Conservation (phyloP, 2,797 vertebrate species). For the Malurus splendens region DNA sequence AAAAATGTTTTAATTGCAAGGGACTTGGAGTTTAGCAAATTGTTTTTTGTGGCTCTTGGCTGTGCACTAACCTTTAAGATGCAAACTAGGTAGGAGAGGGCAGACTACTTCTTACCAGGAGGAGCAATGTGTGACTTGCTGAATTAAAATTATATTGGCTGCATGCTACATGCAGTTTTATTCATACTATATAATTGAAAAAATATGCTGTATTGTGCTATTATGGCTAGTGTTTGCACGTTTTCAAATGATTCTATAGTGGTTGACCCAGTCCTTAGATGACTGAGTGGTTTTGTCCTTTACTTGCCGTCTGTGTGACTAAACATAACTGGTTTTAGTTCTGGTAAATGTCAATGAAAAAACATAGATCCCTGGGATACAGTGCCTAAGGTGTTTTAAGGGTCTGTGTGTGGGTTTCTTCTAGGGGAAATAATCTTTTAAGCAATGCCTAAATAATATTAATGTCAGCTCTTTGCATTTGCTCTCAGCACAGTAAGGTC, state of each 20-base stretch:
- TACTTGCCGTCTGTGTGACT: background rate
- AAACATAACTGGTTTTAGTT: background rate
- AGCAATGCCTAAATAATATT: background rate
- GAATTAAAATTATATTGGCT: background rate
- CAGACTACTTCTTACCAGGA: background rate
- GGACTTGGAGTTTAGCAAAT: background rate
- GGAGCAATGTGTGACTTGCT: background rate
- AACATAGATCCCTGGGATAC: background rate
- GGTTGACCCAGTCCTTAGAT: background rate
- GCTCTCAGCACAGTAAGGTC: background rate
- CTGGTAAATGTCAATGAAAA: background rate
- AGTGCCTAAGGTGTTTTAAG: background rate
- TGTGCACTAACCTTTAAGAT: background rate
- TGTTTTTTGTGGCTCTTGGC: background rate
- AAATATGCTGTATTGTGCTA: background rate
- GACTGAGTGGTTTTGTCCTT: background rate
- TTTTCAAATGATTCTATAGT: background rate
- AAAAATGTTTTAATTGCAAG: background rate
- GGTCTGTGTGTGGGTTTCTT: background rate
- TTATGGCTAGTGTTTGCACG: background rate
- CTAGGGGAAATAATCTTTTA: background rate
- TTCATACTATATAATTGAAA: accelerated
- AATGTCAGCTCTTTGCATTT: background rate
- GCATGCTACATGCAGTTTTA: background rate
- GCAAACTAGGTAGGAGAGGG: background rate